Percentiles rank a stretch among this genome's conserved stretches.
Evolutionary conservation across 2,888 invertebrate genomes (phyloP).

Genomic region (Macroteleia sp.): DNA sequence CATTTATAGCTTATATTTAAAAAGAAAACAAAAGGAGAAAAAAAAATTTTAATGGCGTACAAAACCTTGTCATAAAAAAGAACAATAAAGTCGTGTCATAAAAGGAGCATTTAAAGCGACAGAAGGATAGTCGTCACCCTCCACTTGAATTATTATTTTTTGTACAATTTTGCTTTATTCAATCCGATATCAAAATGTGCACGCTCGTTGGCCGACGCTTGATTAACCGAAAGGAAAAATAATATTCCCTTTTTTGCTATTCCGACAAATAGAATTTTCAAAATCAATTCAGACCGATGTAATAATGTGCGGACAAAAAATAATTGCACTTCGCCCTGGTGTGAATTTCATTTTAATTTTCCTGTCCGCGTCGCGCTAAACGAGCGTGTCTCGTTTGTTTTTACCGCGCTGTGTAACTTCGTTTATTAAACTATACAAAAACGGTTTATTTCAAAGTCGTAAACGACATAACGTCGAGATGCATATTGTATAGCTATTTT

Average conservation of each 20-base stretch:
- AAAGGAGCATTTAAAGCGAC: conserved; percentile 45
- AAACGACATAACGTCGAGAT: conserved; percentile 36
- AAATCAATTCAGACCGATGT: neutral
- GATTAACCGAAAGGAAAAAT: neutral
- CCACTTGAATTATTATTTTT: conserved; percentile 45
- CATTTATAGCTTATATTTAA: conserved; percentile 33
- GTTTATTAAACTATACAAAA: conserved; percentile 50
- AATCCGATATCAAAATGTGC: neutral
- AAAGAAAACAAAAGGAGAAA: conserved; percentile 42
- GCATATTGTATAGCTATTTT: conserved; percentile 60
- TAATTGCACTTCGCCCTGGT: neutral
- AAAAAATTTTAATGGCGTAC: conserved; percentile 38
- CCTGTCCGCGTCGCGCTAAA: conserved; percentile 12
- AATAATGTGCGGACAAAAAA: neutral
- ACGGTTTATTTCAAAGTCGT: conserved; percentile 50
- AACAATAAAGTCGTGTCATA: conserved; percentile 52
- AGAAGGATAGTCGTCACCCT: conserved; percentile 49
- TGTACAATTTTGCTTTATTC: conserved; percentile 16
- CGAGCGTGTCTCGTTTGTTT: conserved; percentile 38
- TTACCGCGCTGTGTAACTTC: conserved; percentile 39
- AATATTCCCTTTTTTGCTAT: neutral
- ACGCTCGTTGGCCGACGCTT: neutral
- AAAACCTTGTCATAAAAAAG: conserved; percentile 50
- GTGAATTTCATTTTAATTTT: conserved; percentile 40
- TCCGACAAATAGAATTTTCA: neutral